Percentiles rank a stretch among this genome's conserved stretches.
phyloP scores from a whole-genome alignment of 2,113 vertebrate species.

The Collichthys lucidus region DNA sequence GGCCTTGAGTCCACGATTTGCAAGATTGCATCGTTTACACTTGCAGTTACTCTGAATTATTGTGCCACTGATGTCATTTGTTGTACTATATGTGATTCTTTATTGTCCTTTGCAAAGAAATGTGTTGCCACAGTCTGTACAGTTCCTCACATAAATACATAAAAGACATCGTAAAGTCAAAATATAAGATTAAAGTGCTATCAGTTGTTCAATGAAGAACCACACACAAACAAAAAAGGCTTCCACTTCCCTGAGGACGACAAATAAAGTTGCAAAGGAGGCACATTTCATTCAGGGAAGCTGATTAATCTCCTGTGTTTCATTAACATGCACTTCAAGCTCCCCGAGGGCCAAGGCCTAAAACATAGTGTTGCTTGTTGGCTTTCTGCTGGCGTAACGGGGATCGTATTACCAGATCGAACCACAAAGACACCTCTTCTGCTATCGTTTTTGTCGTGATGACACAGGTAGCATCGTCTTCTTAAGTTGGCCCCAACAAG shows the following conservation, averaged over 20 bases:
- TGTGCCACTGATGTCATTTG: no score
- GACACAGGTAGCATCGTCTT: slow-evolving; percentile 2
- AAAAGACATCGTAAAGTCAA: background rate
- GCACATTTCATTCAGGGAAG: slow-evolving; percentile 57
- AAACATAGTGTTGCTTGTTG: slow-evolving; percentile 33
- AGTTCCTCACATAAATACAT: no score
- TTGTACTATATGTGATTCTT: no score
- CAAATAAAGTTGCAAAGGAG: slow-evolving; percentile 58
- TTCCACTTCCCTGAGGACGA: slow-evolving; percentile 12
- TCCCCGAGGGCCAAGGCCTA: slow-evolving; percentile 36
- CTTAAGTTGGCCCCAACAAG: background rate
- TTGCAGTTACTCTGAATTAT: no score
- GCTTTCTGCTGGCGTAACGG: slow-evolving; percentile 30
- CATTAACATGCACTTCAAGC: slow-evolving; percentile 49
- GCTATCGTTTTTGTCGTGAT: background rate
- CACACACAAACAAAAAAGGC: slow-evolving; percentile 13
- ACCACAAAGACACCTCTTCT: slow-evolving; percentile 11
- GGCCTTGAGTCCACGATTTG: no score
- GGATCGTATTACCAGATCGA: background rate
- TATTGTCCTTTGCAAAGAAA: no score
- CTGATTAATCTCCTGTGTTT: slow-evolving; percentile 80
- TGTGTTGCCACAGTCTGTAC: no score
- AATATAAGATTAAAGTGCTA: background rate
- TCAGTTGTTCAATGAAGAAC: background rate
- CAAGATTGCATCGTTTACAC: no score